A percentile compares a stretch with the other conserved stretches of the same genome.
Conservation (phyloP, 92 coral and sea anemone species). For the Palythoa grandiflora region DNA sequence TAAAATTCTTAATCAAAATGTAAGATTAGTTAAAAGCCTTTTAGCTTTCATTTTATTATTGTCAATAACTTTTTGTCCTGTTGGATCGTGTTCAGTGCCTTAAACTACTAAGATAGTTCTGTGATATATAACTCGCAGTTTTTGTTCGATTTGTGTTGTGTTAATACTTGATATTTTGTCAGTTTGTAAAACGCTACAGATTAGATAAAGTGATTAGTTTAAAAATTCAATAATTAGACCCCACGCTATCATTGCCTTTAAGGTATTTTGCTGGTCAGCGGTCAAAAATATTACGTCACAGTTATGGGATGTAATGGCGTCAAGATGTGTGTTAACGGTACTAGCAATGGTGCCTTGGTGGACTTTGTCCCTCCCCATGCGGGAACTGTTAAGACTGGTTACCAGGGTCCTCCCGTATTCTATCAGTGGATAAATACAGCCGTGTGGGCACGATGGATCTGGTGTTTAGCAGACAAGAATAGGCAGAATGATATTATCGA, state of each 20-base stretch:
- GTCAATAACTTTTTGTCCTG: too few species aligned
- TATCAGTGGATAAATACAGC: constrained; percentile 95
- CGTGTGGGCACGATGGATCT: constrained; percentile 99
- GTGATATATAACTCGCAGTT: too few species aligned
- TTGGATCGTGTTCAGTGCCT: too few species aligned
- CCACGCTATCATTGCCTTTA: background rate
- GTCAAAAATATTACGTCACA: constrained; percentile 83
- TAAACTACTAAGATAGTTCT: too few species aligned
- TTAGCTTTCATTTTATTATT: too few species aligned
- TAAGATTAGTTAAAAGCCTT: too few species aligned
- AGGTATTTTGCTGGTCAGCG: constrained; percentile 83
- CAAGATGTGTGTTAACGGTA: constrained; percentile 92
- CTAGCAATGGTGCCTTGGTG: constrained; percentile 95
- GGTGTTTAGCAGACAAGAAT: constrained; percentile 89
- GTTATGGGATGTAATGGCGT: constrained; percentile 94
- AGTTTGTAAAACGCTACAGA: too few species aligned
- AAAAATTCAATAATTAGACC: background rate
- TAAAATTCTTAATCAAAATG: too few species aligned
- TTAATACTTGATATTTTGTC: too few species aligned
- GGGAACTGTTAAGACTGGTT: constrained; percentile 83
- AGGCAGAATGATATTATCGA: constrained; percentile 44
- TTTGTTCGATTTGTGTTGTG: too few species aligned
- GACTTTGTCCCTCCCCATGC: constrained; percentile 94
- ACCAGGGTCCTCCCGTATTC: constrained; percentile 77
- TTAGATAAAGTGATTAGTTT: too few species aligned